Evolutionary conservation across 1,140 invertebrate species (phyloP).

Genomic region (Rhyacophila brunnea): DNA sequence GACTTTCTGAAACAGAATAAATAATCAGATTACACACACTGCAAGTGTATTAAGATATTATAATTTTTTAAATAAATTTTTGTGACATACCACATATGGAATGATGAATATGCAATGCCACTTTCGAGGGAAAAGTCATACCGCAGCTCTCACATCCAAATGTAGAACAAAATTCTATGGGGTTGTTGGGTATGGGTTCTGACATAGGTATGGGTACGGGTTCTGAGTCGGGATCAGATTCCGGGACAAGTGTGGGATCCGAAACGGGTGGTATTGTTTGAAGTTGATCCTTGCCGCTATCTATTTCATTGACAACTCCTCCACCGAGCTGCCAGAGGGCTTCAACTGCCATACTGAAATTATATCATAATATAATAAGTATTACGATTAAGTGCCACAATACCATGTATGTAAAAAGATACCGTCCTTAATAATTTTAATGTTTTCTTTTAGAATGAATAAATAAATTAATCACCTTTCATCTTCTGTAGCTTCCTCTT

Average conservation of each 20-base stretch:
- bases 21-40: not conserved
- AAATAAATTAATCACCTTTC: constrained; percentile 23
- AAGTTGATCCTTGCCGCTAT: constrained; percentile 28
- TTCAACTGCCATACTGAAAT: constrained; percentile 49
- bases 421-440: not conserved
- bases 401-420: not conserved
- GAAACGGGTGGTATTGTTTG: not conserved
- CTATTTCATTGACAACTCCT: constrained; percentile 43
- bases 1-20: constrained; percentile 12
- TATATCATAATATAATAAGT: not conserved
- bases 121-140: constrained; percentile 5
- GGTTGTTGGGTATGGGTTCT: not conserved
- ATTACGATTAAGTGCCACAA: not conserved
- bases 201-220: no score
- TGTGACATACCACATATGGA: constrained; percentile 11
- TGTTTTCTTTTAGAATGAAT: not conserved
- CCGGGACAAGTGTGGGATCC: no score
- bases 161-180: no score
- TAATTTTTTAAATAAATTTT: no score
- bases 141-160: constrained; percentile 13
- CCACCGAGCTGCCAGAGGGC: constrained; percentile 51
- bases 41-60: not conserved
- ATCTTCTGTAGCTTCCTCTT: constrained; percentile 32
- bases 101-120: constrained; percentile 7
- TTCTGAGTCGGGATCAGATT: no score